phyloP scores from a whole-genome alignment of 2,113 vertebrate genomes.

The Zosterops borbonicus region DNA sequence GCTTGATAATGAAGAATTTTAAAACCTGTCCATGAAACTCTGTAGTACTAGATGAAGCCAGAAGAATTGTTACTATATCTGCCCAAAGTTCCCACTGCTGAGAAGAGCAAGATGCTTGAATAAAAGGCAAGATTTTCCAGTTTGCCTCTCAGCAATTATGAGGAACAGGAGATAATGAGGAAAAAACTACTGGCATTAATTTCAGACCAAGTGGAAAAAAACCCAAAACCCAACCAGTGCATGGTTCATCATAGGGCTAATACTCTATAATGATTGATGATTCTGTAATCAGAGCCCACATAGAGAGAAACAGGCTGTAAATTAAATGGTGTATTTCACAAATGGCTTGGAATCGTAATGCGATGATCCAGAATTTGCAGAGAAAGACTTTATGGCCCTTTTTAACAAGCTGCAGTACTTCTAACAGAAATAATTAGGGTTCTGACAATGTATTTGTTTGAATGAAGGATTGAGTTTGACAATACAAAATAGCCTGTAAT shows the following conservation, averaged over 20 bases:
- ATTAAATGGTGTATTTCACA: slow-evolving; percentile 14
- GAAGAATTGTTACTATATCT: background rate
- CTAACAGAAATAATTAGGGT: slow-evolving; percentile 41
- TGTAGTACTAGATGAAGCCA: background rate
- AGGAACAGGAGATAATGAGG: slow-evolving; percentile 10
- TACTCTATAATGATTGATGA: background rate
- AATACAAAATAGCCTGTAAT: slow-evolving; percentile 53
- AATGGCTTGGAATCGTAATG: slow-evolving; percentile 13
- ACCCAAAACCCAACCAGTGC: background rate
- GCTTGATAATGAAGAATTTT: background rate
- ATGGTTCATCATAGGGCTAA: background rate
- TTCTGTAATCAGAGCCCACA: slow-evolving; percentile 8
- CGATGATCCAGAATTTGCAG: background rate
- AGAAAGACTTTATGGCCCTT: background rate
- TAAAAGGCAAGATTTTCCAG: background rate
- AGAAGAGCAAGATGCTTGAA: background rate
- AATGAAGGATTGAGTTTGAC: slow-evolving; percentile 44
- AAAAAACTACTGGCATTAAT: slow-evolving; percentile 1
- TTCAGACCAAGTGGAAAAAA: background rate
- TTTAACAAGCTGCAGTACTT: background rate
- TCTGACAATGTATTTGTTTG: slow-evolving; percentile 21
- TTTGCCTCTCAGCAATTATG: background rate
- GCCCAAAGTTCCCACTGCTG: background rate
- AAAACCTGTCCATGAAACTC: background rate
- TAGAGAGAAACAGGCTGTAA: background rate